Conservation (phyloP, 2,888 invertebrate genomes). For the Melitaea athalia region DNA sequence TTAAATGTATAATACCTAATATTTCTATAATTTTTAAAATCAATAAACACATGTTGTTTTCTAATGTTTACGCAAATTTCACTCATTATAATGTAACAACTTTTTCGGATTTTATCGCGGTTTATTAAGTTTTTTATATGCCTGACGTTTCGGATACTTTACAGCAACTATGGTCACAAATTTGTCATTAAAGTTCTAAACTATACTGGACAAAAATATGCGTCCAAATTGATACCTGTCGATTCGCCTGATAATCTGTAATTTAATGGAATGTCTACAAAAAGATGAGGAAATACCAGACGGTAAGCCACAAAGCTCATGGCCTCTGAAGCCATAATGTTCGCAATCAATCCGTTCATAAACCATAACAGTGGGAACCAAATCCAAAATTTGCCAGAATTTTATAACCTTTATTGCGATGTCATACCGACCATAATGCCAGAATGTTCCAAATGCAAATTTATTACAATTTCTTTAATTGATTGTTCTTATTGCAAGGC, state of each 20-base stretch:
- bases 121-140: too few relatives aligned
- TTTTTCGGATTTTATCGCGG: too few relatives aligned
- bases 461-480: neutral
- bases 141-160: too few relatives aligned
- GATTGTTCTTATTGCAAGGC: conserved; percentile 14
- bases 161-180: too few relatives aligned
- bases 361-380: conserved; percentile 35
- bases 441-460: neutral
- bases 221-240: too few relatives aligned
- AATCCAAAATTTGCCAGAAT: conserved; percentile 2
- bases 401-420: conserved; percentile 1
- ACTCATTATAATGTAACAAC: too few relatives aligned
- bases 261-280: conserved; percentile 11
- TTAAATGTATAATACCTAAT: too few relatives aligned
- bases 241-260: neutral
- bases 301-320: conserved; percentile 43
- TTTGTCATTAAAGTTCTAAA: too few relatives aligned
- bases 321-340: conserved; percentile 51
- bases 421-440: conserved; percentile 5
- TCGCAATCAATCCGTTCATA: conserved; percentile 46
- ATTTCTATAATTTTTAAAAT: too few relatives aligned
- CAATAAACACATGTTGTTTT: too few relatives aligned
- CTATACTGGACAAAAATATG: too few relatives aligned
- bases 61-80: too few relatives aligned
- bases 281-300: conserved; percentile 35